A percentile compares a stretch with the other conserved stretches of the same genome.
Conservation (phyloP, 1,140 invertebrate genomes). For the Magallana ariakensis region DNA sequence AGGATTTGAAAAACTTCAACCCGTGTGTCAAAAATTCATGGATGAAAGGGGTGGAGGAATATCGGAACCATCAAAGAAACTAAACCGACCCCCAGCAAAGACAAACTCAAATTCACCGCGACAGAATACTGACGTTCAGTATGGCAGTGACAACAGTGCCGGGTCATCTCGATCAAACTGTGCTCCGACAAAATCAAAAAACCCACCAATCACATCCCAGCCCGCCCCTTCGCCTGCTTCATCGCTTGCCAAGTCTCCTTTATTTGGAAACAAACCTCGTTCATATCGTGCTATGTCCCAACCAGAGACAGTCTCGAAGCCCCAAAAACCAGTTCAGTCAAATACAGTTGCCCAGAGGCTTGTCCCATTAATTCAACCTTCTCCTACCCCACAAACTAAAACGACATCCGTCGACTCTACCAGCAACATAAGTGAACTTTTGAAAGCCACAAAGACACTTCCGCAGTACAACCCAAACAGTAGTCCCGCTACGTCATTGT, state of each 20-base stretch:
- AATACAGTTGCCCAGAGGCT: constrained; percentile 1
- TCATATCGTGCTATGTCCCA: constrained; percentile 31
- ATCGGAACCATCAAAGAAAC: constrained; percentile 40
- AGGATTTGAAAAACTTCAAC: constrained; percentile 56
- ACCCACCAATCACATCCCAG: not conserved
- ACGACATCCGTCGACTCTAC: not conserved
- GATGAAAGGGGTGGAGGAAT: constrained; percentile 53
- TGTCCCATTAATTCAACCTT: constrained; percentile 5
- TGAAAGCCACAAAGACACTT: constrained; percentile 47
- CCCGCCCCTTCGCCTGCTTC: not conserved
- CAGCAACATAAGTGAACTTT: constrained; percentile 43
- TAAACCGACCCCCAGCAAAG: constrained; percentile 13
- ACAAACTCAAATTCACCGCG: not conserved
- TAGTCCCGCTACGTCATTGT: not conserved
- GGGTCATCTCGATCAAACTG: not conserved
- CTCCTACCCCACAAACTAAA: not conserved
- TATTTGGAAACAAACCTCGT: constrained; percentile 40
- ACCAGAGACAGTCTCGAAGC: not conserved
- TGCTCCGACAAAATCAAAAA: not conserved
- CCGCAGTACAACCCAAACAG: not conserved
- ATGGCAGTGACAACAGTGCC: constrained; percentile 52
- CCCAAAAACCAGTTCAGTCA: not conserved
- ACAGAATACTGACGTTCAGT: constrained; percentile 39
- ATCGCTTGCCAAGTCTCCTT: not conserved
- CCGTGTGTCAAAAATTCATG: constrained; percentile 66